Evolutionary conservation across 2,888 invertebrate species (phyloP).

Genomic region (Linnaemya tessellans): DNA sequence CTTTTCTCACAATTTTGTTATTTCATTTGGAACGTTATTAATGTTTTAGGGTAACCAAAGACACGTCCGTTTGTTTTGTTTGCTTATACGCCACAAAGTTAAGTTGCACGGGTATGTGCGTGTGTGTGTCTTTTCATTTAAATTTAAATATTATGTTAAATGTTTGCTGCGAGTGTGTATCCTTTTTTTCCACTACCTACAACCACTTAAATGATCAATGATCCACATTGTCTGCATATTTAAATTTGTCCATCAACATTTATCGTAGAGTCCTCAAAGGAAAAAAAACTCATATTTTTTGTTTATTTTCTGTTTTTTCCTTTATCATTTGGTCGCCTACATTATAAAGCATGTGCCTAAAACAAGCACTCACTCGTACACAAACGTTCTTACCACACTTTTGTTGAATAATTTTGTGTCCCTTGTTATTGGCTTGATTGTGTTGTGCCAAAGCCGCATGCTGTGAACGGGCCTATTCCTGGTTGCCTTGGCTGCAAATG

Average conservation of each 20-base stretch:
- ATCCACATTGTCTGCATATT: conserved; percentile 73
- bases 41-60: conserved; percentile 66
- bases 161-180: conserved; percentile 16
- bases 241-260: conserved; percentile 72
- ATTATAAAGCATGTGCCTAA: conserved; percentile 63
- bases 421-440: conserved; percentile 56
- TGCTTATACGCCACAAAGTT: neutral
- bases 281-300: conserved; percentile 11
- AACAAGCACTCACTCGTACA: conserved; percentile 10
- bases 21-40: conserved; percentile 51
- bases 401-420: conserved; percentile 53
- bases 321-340: conserved; percentile 63
- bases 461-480: conserved; percentile 44
- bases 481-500: conserved; percentile 38
- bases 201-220: conserved; percentile 72
- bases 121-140: conserved; percentile 1
- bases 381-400: conserved; percentile 57
- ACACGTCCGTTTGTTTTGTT: conserved; percentile 61
- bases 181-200: conserved; percentile 61
- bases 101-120: neutral
- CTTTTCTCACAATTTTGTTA: neutral
- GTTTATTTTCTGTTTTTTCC: too few relatives aligned
- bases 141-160: conserved; percentile 41
- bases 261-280: conserved; percentile 56
- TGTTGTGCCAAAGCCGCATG: conserved; percentile 54